These are phyloP conservation scores for Cladorhizidae sp. DNA, from an alignment of 37 sponge, comb jelly and placozoan species.

Conservation along the genomic window DNA sequence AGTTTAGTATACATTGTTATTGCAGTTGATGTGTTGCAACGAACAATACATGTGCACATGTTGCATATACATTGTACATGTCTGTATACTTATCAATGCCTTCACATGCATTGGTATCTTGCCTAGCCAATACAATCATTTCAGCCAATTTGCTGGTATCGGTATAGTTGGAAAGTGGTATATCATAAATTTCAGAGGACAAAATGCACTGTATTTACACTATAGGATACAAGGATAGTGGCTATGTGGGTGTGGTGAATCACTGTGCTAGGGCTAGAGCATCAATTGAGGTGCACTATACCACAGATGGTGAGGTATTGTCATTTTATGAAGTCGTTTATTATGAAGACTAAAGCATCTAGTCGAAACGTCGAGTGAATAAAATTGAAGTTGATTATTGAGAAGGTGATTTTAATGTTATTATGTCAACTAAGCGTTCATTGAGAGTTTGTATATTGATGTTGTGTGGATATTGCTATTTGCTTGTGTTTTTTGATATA, in stretches of 20 bases:
- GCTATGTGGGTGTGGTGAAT: background rate
- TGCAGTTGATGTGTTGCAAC: too few species aligned
- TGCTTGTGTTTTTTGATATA: background rate
- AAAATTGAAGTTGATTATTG: too few species aligned
- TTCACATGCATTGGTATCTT: constrained; percentile 24
- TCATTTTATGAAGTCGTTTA: too few species aligned
- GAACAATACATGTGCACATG: too few species aligned
- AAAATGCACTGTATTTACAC: background rate
- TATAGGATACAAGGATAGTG: background rate
- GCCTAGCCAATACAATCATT: constrained; percentile 13
- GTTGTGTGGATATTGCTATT: background rate
- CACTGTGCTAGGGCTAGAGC: background rate
- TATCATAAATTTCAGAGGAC: background rate
- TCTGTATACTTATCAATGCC: too few species aligned
- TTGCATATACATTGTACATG: too few species aligned
- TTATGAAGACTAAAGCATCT: too few species aligned
- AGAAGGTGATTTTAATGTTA: too few species aligned
- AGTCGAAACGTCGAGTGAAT: too few species aligned
- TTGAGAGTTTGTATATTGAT: too few species aligned
- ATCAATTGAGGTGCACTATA: background rate
- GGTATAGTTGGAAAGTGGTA: background rate
- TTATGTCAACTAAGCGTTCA: too few species aligned
- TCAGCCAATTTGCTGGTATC: constrained; percentile 1
- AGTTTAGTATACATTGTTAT: too few species aligned
- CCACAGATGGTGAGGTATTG: constrained; percentile 22